phyloP scores from a whole-genome alignment of 2,888 invertebrate genomes.

The Thera britannica region DNA sequence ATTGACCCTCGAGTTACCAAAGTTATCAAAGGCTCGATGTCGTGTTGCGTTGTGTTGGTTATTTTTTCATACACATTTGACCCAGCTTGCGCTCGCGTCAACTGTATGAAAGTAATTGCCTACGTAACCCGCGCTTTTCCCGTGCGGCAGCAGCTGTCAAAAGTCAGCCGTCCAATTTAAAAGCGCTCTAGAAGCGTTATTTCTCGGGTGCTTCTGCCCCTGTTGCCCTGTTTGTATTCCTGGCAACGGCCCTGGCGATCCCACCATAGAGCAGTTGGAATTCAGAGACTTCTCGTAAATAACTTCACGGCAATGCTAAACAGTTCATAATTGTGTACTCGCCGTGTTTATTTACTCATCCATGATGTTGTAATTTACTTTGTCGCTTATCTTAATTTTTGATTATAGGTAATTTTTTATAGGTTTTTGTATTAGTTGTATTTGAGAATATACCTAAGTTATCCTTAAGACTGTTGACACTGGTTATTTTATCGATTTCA shows the following conservation, averaged over 20 bases:
- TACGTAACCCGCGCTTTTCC: too few species aligned
- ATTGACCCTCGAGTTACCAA: too few species aligned
- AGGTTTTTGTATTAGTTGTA: background rate
- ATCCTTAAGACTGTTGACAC: background rate
- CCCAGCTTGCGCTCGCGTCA: too few species aligned
- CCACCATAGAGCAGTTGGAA: constrained; percentile 49
- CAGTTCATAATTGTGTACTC: constrained; percentile 33
- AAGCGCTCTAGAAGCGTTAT: too few species aligned
- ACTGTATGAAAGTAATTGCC: too few species aligned
- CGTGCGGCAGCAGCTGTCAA: too few species aligned
- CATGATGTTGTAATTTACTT: constrained; percentile 59
- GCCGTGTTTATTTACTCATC: constrained; percentile 47
- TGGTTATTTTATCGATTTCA: background rate
- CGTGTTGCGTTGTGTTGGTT: too few species aligned
- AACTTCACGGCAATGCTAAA: constrained; percentile 41
- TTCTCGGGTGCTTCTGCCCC: too few species aligned
- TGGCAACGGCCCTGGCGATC: constrained; percentile 40
- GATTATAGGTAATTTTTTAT: constrained; percentile 9
- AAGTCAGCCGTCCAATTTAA: too few species aligned
- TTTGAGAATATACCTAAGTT: background rate
- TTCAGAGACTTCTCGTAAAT: constrained; percentile 45
- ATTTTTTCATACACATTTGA: too few species aligned
- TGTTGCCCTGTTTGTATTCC: background rate
- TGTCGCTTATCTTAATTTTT: constrained; percentile 27
- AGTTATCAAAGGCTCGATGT: too few species aligned